Evolutionary conservation across 2,888 invertebrate genomes (phyloP).

Genomic region (Dicycla oo): DNA sequence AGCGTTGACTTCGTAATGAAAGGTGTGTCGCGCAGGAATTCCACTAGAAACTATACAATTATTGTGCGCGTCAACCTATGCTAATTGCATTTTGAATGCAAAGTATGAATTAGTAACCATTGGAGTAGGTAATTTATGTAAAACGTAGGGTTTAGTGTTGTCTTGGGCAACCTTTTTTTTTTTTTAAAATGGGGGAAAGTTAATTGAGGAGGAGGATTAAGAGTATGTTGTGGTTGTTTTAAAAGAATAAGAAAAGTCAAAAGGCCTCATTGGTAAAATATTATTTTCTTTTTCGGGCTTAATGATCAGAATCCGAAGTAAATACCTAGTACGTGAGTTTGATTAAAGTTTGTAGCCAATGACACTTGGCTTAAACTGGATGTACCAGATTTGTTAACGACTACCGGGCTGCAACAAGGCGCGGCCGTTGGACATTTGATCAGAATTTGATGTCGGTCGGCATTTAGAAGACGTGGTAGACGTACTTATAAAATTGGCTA

Average conservation of each 20-base stretch:
- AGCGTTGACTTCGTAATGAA: slow-evolving; percentile 85
- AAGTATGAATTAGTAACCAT: slow-evolving; percentile 34
- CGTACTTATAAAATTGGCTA: slow-evolving; percentile 14
- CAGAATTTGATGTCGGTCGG: slow-evolving; percentile 27
- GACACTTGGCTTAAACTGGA: slow-evolving; percentile 32
- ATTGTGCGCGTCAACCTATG: slow-evolving; percentile 43
- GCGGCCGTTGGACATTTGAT: slow-evolving; percentile 48
- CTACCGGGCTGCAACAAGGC: slow-evolving; percentile 38
- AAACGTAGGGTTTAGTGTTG: neutral
- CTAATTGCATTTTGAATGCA: slow-evolving; percentile 37
- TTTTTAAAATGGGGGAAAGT: neutral
- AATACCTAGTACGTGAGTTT: neutral
- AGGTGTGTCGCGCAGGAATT: slow-evolving; percentile 86
- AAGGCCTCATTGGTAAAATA: neutral
- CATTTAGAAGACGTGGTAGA: slow-evolving; percentile 32
- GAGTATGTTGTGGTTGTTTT: neutral
- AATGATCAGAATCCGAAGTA: neutral
- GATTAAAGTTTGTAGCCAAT: slow-evolving; percentile 1
- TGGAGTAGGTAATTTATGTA: slow-evolving; percentile 7
- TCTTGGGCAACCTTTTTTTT: neutral
- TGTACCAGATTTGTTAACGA: slow-evolving; percentile 39
- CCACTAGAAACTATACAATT: slow-evolving; percentile 59
- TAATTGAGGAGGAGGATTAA: neutral
- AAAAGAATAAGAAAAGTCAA: neutral
- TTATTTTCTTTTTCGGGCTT: neutral